Evolutionary conservation across 2,113 vertebrate genomes (phyloP).

Genomic region (Pristiophorus japonicus): DNA sequence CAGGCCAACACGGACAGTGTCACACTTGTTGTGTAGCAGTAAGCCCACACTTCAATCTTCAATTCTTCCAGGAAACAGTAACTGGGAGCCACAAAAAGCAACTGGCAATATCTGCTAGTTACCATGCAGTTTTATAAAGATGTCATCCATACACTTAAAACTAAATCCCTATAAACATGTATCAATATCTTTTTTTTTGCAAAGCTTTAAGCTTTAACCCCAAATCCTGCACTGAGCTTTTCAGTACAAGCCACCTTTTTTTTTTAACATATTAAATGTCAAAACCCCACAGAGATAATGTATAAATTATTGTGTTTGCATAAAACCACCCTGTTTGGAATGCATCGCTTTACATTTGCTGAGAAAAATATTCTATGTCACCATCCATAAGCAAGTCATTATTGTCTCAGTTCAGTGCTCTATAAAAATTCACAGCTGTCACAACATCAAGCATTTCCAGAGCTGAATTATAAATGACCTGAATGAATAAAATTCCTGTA

Average conservation of each 20-base stretch:
- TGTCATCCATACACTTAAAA: background rate
- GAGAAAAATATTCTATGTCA: slow-evolving; percentile 9
- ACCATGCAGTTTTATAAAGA: background rate
- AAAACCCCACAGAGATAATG: slow-evolving; percentile 1
- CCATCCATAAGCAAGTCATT: background rate
- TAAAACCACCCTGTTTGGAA: background rate
- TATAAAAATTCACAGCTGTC: slow-evolving; percentile 30
- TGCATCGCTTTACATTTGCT: background rate
- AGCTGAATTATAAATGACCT: background rate
- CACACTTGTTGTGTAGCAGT: slow-evolving; percentile 44
- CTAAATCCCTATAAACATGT: background rate
- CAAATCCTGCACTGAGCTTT: background rate
- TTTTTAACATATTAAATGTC: background rate
- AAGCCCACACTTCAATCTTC: slow-evolving; percentile 10
- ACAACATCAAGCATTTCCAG: background rate
- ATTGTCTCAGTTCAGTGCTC: background rate
- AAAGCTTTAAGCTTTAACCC: background rate
- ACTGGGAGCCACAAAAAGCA: background rate
- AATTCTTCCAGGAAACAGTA: background rate
- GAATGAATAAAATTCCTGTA: background rate
- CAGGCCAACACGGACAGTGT: slow-evolving; percentile 34
- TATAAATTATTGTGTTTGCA: slow-evolving; percentile 28
- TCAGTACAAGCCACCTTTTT: background rate
- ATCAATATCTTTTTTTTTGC: background rate
- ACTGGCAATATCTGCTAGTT: background rate